Conservation (phyloP, 2,888 invertebrate genomes). For the Gastracanthus pulcherrimus region DNA sequence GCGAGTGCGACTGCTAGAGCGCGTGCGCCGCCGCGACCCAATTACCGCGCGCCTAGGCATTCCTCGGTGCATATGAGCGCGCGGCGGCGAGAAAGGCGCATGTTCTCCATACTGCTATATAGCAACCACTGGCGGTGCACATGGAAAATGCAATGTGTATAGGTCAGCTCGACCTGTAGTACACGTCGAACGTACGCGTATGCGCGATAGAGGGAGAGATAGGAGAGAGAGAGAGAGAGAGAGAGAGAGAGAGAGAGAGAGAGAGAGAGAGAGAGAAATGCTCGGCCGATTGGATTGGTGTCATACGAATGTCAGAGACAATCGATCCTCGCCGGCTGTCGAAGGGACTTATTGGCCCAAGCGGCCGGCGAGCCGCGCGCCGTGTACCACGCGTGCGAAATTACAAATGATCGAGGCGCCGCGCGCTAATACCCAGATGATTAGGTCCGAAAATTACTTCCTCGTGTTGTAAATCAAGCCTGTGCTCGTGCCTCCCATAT, state of each 20-base stretch:
- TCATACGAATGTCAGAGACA: conserved; percentile 32
- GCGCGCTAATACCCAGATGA: conserved; percentile 32
- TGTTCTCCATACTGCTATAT: neutral
- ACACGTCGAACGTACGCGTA: neutral
- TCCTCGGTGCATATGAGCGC: conserved; percentile 1
- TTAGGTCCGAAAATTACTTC: conserved; percentile 49
- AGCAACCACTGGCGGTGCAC: no score
- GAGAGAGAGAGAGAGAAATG: neutral
- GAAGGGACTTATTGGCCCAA: neutral
- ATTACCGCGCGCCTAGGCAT: conserved; percentile 31
- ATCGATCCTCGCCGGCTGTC: conserved; percentile 10
- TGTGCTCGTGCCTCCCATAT: no score
- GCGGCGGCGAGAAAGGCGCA: neutral
- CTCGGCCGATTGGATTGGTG: conserved; percentile 33
- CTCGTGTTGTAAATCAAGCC: conserved; percentile 23
- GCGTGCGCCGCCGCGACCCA: conserved; percentile 21
- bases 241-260: neutral
- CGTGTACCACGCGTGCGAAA: no score
- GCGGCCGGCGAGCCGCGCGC: no score
- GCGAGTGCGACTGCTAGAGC: neutral
- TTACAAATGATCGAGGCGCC: conserved; percentile 35
- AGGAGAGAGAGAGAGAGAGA: neutral
- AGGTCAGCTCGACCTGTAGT: neutral
- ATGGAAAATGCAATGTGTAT: neutral
- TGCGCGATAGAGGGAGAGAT: neutral